phyloP scores from a whole-genome alignment of 92 coral and sea anemone genomes.

The Hydrozoanthus gracilis region DNA sequence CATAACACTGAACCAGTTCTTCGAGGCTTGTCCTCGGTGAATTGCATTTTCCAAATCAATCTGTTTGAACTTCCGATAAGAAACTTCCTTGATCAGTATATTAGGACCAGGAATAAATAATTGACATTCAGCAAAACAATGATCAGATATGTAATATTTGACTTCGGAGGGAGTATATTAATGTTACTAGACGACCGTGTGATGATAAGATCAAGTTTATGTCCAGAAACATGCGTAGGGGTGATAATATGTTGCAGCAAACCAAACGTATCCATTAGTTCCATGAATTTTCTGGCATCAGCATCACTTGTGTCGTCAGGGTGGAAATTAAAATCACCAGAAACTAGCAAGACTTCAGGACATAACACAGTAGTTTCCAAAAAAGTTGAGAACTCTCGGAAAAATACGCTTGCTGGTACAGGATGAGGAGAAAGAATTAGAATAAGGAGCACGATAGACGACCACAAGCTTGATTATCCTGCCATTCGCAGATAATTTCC shows the following conservation, averaged over 20 bases:
- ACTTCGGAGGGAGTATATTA: conserved; percentile 22
- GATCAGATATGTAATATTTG: conserved; percentile 53
- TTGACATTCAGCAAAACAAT: conserved; percentile 60
- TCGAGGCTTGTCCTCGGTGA: conserved; percentile 9
- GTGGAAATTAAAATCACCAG: conserved; percentile 47
- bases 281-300: neutral
- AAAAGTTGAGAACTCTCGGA: conserved; percentile 29
- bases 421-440: no score
- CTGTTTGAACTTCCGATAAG: conserved; percentile 32
- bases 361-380: conserved; percentile 43
- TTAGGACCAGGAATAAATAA: neutral
- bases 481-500: conserved; percentile 16
- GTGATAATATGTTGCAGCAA: conserved; percentile 1
- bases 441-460: conserved; percentile 53
- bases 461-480: conserved; percentile 30
- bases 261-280: conserved; percentile 21
- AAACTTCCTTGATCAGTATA: conserved; percentile 1
- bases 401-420: conserved; percentile 26
- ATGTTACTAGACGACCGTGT: neutral
- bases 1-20: conserved; percentile 53
- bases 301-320: neutral
- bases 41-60: conserved; percentile 20
- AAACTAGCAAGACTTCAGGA: conserved; percentile 33
- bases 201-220: neutral
- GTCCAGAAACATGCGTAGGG: neutral